These are phyloP conservation scores for Andrena praecox DNA, from an alignment of 2,888 invertebrate genomes.

Conservation along the genomic window DNA sequence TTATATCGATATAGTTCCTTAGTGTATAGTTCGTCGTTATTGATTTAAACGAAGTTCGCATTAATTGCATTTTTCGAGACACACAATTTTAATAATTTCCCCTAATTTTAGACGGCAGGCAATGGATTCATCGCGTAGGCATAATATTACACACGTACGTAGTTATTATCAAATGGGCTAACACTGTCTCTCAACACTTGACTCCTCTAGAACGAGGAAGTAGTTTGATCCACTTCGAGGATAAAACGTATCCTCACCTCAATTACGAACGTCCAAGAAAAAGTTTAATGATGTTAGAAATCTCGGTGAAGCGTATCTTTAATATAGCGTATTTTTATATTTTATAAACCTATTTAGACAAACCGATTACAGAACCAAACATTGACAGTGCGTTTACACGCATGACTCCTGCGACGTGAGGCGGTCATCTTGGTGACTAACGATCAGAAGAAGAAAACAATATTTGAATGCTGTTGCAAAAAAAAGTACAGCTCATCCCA, in stretches of 20 bases:
- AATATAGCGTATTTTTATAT: too few relatives aligned
- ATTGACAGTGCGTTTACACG: too few relatives aligned
- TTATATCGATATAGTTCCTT: conserved; percentile 14
- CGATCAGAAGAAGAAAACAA: not conserved
- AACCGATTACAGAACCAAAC: too few relatives aligned
- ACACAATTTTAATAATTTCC: not conserved
- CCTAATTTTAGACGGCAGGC: too few relatives aligned
- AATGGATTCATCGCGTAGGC: not conserved
- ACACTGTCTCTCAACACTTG: not conserved
- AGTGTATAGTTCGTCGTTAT: conserved; percentile 66
- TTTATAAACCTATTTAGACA: too few relatives aligned
- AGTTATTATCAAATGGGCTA: not conserved
- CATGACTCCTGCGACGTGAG: too few relatives aligned
- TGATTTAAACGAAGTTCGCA: conserved; percentile 67
- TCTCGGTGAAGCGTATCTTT: not conserved
- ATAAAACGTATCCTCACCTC: not conserved
- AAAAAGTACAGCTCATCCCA: not conserved
- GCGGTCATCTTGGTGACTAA: too few relatives aligned
- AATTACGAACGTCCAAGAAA: not conserved
- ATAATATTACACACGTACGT: not conserved
- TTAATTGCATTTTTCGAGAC: not conserved
- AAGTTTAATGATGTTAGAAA: too few relatives aligned
- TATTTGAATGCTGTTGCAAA: not conserved
- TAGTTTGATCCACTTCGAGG: conserved; percentile 25
- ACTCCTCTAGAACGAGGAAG: conserved; percentile 12